These are phyloP conservation scores for Hemichromis elongatus DNA, from an alignment of 2,113 vertebrate species.

Conservation along the genomic window DNA sequence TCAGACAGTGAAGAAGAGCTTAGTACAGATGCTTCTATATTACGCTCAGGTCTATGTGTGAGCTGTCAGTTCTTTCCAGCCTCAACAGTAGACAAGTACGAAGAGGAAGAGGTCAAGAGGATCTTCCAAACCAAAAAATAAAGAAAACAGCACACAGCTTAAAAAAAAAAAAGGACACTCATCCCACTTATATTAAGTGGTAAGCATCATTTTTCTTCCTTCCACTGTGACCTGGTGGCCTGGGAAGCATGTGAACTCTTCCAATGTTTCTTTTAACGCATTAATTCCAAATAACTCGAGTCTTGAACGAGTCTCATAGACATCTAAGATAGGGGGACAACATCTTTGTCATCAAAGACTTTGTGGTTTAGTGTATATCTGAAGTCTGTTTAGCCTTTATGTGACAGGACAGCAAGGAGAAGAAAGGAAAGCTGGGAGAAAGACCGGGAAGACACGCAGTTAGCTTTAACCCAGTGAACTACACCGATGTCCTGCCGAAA, in stretches of 20 bases:
- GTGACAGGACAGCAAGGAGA: background rate
- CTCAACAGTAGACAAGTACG: background rate
- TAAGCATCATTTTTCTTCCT: background rate
- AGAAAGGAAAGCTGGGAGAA: background rate
- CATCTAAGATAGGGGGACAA: background rate
- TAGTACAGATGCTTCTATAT: background rate
- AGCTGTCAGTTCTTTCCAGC: background rate
- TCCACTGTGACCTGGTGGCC: background rate
- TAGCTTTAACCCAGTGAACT: background rate
- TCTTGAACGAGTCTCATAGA: background rate
- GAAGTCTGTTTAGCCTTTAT: background rate
- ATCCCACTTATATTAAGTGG: background rate
- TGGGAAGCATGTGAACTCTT: background rate
- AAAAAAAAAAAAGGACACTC: background rate
- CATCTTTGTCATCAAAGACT: background rate
- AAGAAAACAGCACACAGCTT: background rate
- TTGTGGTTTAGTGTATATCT: background rate
- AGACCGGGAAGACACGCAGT: background rate
- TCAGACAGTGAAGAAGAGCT: background rate
- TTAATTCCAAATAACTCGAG: background rate
- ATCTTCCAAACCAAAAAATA: background rate
- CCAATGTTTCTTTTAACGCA: background rate
- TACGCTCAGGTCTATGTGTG: background rate
- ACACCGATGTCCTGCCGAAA: background rate
- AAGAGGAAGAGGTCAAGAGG: background rate